Conservation (phyloP, 2,888 invertebrate genomes). For the Drosophila macrospina region DNA sequence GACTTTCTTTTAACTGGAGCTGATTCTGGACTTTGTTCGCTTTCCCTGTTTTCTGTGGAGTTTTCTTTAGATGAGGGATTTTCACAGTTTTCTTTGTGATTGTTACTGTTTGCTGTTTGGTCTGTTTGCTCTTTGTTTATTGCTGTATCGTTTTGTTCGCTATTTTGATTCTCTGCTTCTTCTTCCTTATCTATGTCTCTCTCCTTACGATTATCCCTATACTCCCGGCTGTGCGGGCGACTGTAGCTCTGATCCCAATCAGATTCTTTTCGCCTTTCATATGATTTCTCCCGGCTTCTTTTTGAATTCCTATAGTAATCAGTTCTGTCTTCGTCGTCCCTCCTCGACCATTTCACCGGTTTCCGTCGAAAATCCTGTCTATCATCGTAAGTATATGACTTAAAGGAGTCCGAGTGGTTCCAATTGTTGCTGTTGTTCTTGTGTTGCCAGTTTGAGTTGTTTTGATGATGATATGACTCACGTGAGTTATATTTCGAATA, state of each 20-base stretch:
- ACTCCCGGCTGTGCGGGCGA: neutral
- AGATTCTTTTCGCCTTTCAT: neutral
- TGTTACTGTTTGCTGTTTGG: neutral
- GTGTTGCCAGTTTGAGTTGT: slow-evolving; percentile 12
- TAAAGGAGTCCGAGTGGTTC: slow-evolving; percentile 4
- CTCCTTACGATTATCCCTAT: neutral
- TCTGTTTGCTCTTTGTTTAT: neutral
- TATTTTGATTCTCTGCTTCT: neutral
- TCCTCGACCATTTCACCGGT: neutral
- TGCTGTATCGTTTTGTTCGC: neutral
- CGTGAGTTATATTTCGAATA: slow-evolving; percentile 15
- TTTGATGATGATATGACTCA: slow-evolving; percentile 6
- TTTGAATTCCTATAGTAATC: slow-evolving; percentile 17
- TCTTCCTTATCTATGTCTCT: neutral
- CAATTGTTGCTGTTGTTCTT: slow-evolving; percentile 19
- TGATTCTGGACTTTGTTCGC: neutral
- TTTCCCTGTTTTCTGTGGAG: neutral
- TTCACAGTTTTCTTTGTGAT: neutral
- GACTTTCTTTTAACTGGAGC: neutral
- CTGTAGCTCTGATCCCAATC: neutral
- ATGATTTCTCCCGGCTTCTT: slow-evolving; percentile 1
- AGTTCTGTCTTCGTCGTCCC: slow-evolving; percentile 19
- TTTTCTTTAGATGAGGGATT: neutral
- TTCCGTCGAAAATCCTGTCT: slow-evolving; percentile 1
- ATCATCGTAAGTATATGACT: slow-evolving; percentile 3